phyloP scores from a whole-genome alignment of 2,888 invertebrate genomes.

The Drosophila pegasa region DNA sequence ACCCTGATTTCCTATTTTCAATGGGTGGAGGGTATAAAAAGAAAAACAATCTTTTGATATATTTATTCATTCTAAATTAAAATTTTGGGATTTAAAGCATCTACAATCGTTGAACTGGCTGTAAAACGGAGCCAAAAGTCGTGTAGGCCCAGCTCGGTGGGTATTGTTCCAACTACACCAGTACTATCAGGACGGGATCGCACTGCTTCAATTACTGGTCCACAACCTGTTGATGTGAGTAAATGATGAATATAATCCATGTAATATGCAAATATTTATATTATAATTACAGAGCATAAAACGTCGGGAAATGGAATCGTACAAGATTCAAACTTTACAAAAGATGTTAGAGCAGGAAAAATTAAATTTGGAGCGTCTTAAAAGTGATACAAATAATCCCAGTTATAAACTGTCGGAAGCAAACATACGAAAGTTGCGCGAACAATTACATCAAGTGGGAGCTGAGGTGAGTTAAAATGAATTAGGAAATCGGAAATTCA shows the following conservation, averaged over 20 bases:
- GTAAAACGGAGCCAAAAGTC: conserved; percentile 88
- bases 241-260: background rate
- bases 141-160: conserved; percentile 84
- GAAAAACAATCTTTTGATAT: background rate
- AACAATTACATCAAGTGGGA: conserved; percentile 84
- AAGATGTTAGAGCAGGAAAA: conserved; percentile 96
- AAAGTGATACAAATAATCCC: conserved; percentile 85
- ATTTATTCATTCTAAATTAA: background rate
- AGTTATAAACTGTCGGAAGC: conserved; percentile 84
- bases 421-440: conserved; percentile 84
- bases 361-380: conserved; percentile 91
- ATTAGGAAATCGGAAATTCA: background rate
- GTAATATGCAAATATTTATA: background rate
- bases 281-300: conserved; percentile 89
- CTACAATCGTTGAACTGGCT: conserved; percentile 89
- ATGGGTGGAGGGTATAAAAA: no score
- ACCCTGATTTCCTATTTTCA: no score
- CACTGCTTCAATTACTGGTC: conserved; percentile 89
- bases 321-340: conserved; percentile 93
- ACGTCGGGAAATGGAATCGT: conserved; percentile 92
- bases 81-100: conserved; percentile 85
- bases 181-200: conserved; percentile 86
- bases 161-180: conserved; percentile 86
- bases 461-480: conserved; percentile 82
- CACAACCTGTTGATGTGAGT: conserved; percentile 93